These are phyloP conservation scores for Hycleus cichorii DNA, from an alignment of 1,140 invertebrate genomes.

Conservation along the genomic window DNA sequence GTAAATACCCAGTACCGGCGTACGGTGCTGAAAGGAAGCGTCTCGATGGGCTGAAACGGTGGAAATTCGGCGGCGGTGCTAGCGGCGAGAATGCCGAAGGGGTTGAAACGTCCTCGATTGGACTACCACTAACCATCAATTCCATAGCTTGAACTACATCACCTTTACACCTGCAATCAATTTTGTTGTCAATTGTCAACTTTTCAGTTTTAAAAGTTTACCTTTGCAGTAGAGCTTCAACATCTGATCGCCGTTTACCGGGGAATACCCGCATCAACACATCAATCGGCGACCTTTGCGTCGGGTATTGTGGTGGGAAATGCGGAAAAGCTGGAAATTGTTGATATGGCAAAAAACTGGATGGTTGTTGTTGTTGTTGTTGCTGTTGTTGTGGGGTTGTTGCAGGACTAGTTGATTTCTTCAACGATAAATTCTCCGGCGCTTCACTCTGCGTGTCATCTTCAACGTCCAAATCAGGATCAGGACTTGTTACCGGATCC, in stretches of 20 bases:
- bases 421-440: conserved; percentile 55
- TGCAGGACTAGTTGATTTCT: conserved; percentile 35
- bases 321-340: conserved; percentile 41
- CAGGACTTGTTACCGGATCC: conserved; percentile 43
- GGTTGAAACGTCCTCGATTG: conserved; percentile 40
- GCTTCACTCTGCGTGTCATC: conserved; percentile 47
- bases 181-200: not conserved
- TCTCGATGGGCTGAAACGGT: conserved; percentile 50
- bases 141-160: conserved; percentile 89
- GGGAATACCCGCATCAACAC: conserved; percentile 77
- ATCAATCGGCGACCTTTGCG: conserved; percentile 62
- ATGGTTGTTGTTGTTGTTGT: conserved; percentile 35
- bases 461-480: conserved; percentile 47
- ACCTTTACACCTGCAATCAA: conserved; percentile 49
- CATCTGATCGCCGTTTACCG: conserved; percentile 69
- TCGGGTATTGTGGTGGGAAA: conserved; percentile 41
- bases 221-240: conserved; percentile 71
- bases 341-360: conserved; percentile 41
- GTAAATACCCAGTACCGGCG: conserved; percentile 69
- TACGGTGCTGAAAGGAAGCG: conserved; percentile 72
- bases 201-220: conserved; percentile 33
- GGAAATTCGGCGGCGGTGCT: conserved; percentile 51
- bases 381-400: conserved; percentile 29
- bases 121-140: conserved; percentile 64
- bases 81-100: conserved; percentile 69